phyloP scores from a whole-genome alignment of 2,113 vertebrate genomes.

The Panthera tigris region DNA sequence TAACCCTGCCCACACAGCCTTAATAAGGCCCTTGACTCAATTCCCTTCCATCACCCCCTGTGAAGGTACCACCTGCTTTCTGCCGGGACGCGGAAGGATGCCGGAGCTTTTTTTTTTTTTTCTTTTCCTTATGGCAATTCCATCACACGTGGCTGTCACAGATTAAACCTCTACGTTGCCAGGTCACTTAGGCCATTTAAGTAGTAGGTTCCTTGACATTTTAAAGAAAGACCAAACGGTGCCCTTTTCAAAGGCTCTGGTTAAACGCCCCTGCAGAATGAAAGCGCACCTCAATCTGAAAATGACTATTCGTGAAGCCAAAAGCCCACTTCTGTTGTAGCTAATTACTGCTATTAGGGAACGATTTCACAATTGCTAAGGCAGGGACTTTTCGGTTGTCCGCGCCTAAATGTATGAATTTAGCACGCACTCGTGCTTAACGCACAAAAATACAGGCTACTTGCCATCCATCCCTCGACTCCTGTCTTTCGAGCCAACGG shows the following conservation, averaged over 20 bases:
- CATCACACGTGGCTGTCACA: neutral
- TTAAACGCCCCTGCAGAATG: slow-evolving; percentile 17
- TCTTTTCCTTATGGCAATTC: neutral
- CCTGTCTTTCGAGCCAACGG: neutral
- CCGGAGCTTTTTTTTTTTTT: neutral
- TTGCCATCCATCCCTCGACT: neutral
- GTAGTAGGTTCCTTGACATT: slow-evolving; percentile 32
- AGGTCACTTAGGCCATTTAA: slow-evolving; percentile 18
- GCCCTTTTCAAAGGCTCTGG: neutral
- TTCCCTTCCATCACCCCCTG: neutral
- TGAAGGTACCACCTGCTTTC: neutral
- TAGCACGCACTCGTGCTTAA: neutral
- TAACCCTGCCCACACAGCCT: neutral
- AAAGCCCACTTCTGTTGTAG: neutral
- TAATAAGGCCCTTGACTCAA: neutral
- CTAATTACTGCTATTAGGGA: slow-evolving; percentile 25
- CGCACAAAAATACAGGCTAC: neutral
- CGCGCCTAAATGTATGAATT: slow-evolving; percentile 2
- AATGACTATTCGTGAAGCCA: slow-evolving; percentile 33
- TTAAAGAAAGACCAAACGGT: slow-evolving; percentile 35
- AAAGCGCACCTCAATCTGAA: slow-evolving; percentile 55
- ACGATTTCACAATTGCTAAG: slow-evolving; percentile 37
- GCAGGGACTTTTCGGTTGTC: neutral
- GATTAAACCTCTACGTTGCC: neutral
- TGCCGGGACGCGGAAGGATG: neutral